Base-by-base conservation (phyloP, 2,888 invertebrate genomes). In the Pseudococcus jackbeardsleyi region DNA sequence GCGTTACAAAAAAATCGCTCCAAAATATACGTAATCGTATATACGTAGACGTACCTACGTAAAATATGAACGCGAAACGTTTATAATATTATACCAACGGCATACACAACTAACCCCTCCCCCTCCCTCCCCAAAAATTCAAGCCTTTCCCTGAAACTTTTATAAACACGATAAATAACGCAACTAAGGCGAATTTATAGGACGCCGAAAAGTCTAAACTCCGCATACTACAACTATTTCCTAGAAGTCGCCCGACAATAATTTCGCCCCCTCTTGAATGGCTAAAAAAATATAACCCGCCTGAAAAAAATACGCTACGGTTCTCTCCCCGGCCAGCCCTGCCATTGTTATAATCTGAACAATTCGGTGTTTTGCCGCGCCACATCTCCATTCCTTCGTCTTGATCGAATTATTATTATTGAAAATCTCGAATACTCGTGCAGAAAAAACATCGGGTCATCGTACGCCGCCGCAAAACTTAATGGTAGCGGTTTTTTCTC, bases 161-260 rank as follows among this genome's bases (percentile, higher is more conserved):
- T 72, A 72, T 6, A 84, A 50, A 84, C 26, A 84, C 48, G 26
- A 84, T 84, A 84, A 84, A 84, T 84, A 84, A 84, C 48, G 42
- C 48, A 48, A 19, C 50, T 48, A 48, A 26, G 26, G 48, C 50
- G 50, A 84, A 84, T 84, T 84, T 84, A 84, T 50, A 84, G 84
- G 84, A 46, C 84, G 84, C 84, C 84, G 7, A 48, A 84, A 84
- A 84, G 84, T 84, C 84, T 84, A 48, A 48, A 84, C 68, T 72
- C 19, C 19, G 19, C 59, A 19, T 33, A 33, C 26, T 33, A 33
- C 26, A 33, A 46, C 9, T 59, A 19, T 9, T 59, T 11, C 19
- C 59, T 5, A 59, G 19, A 82, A 82, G 33, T 42, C 42, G 42
- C 19, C 12, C 48, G 17, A 42, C 11, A 82, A 82, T 22, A 46